phyloP scores from a whole-genome alignment of 2,888 invertebrate genomes.

The Lasius fuliginosus region DNA sequence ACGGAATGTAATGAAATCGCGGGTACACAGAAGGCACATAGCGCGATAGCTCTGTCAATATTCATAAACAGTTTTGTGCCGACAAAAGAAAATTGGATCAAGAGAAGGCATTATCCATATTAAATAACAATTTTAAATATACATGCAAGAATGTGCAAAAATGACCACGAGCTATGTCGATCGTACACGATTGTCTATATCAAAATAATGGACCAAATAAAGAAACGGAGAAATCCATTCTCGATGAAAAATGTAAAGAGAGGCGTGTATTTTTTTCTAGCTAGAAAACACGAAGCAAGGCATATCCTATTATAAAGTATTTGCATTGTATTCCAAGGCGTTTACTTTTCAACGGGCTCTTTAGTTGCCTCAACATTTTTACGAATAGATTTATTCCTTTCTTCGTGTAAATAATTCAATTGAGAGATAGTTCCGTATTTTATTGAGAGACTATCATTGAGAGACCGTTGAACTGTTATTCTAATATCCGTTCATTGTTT shows the following conservation, averaged over 20 bases:
- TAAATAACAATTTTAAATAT: not conserved
- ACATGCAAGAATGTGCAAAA: not conserved
- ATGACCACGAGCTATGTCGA: not conserved
- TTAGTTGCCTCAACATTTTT: not conserved
- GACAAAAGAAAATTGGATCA: conserved; percentile 1
- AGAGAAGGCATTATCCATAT: too few species aligned
- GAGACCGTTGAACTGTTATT: not conserved
- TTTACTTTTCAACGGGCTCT: not conserved
- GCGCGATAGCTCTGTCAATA: not conserved
- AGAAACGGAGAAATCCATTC: not conserved
- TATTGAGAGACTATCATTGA: not conserved
- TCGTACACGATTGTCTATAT: not conserved
- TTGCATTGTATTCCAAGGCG: not conserved
- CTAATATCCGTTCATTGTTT: not conserved
- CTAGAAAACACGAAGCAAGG: not conserved
- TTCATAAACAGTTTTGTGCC: not conserved
- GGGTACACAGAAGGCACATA: not conserved
- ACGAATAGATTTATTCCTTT: not conserved
- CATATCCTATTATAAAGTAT: conserved; percentile 11
- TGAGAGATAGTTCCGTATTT: not conserved
- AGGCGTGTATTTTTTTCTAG: not conserved
- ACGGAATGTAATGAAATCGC: not conserved
- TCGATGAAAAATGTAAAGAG: conserved; percentile 16
- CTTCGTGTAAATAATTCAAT: conserved; percentile 12
- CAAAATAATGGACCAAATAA: not conserved